These are phyloP conservation scores for Epsilonema sp. DNA, from an alignment of 2,888 invertebrate species.

Conservation along the genomic window DNA sequence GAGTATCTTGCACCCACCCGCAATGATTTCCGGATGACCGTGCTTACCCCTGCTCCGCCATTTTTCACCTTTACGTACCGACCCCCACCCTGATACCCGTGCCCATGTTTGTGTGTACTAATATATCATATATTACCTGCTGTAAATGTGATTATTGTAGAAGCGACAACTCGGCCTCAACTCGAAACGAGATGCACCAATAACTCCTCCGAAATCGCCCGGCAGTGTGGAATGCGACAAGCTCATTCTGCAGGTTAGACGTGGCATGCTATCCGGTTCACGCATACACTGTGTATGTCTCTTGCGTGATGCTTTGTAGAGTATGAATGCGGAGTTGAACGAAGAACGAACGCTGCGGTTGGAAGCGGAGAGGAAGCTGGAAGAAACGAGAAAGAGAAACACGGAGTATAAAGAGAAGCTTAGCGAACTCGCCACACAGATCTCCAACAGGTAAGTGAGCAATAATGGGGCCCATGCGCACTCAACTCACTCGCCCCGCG, in stretches of 20 bases:
- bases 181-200: background rate
- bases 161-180: background rate
- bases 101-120: too few species aligned
- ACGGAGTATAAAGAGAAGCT: background rate
- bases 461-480: too few species aligned
- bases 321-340: background rate
- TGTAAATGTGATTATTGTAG: background rate
- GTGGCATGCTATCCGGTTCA: too few species aligned
- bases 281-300: too few species aligned
- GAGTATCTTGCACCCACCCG: background rate
- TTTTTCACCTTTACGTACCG: too few species aligned
- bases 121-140: background rate
- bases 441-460: background rate
- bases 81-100: too few species aligned
- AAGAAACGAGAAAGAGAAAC: too few species aligned
- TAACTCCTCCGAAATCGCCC: conserved; percentile 1
- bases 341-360: conserved; percentile 2
- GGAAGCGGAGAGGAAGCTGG: background rate
- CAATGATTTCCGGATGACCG: too few species aligned
- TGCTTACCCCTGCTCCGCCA: too few species aligned
- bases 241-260: conserved; percentile 1
- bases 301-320: conserved; percentile 3
- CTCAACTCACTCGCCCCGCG: too few species aligned
- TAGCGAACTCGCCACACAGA: background rate
- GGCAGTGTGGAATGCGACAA: conserved; percentile 4